Evolutionary conservation across 92 coral and sea anemone genomes (phyloP), one percentile per base, ranked within the genome.

Genomic region (Hydrozoanthus gracilis): DNA sequence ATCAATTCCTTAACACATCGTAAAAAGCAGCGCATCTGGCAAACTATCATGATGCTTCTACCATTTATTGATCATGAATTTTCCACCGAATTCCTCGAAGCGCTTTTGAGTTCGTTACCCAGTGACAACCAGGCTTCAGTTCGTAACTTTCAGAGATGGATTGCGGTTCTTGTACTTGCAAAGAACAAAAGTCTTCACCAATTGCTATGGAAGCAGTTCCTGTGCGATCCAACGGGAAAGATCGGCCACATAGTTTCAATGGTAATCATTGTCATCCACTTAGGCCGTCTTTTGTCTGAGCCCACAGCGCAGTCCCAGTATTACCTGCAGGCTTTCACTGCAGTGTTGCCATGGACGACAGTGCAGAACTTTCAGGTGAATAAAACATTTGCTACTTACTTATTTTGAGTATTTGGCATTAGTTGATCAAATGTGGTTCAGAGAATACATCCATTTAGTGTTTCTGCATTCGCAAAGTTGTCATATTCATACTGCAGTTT

Each of bases 11-110:
- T n/a, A n/a, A n/a, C n/a, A n/a, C n/a, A 96, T 69, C 95, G 96
- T 12, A 85, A 90, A 70, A 96, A 95, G 82, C 98, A 96, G 55
- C 95, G 97, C 11, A 82, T 94, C 8, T 96, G 99, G 99, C 99
- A 96, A 79, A 78, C 89, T 7, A 62, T 96, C 48, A 84, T 95
- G 49, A 89, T 92, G 51, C 80, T 88, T 10, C 87, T 95, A 8
- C 87, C 95, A 61, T 87, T 84, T 52, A 74, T 93, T 46, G 88
- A 86, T 70, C 90, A 76, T 49, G 73, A 82, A 20, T 93, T 84
- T 91, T 91, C 90, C 4, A 15, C 80, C 6, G 90, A 90, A 46
- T 78, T 95, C 55, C 89, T 91, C 52, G 89, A 85, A 72, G 78
- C 58, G 18, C 87, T 90, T 9, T 87, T 96, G 66, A 71, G 82